These are phyloP conservation scores for Halcyon smyrnensis DNA, from an alignment of 2,797 vertebrate genomes.

Conservation along the genomic window DNA sequence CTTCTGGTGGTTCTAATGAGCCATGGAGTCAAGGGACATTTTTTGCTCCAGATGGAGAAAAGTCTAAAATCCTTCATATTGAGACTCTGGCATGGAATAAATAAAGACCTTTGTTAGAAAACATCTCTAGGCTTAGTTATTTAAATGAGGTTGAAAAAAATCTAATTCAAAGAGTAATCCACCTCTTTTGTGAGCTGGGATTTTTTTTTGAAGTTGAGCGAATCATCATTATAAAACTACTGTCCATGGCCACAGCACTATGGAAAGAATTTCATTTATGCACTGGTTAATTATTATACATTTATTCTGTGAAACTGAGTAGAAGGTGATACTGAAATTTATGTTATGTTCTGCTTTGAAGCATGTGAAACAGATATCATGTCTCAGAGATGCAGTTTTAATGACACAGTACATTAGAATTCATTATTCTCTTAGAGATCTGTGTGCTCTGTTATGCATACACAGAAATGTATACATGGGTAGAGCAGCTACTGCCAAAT, in stretches of 20 bases:
- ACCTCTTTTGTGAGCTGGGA: background rate
- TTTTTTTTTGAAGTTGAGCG: background rate
- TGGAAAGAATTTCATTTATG: background rate
- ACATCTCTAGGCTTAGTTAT: background rate
- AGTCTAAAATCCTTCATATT: background rate
- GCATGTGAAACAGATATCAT: background rate
- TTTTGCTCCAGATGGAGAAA: background rate
- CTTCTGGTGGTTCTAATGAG: background rate
- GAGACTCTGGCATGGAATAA: background rate
- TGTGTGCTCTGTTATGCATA: background rate
- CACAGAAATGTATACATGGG: background rate
- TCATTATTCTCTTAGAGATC: constrained; percentile 22
- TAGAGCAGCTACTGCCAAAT: background rate
- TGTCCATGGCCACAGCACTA: background rate
- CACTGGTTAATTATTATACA: background rate
- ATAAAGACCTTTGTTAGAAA: background rate
- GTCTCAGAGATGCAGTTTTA: constrained; percentile 9
- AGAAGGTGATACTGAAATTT: background rate
- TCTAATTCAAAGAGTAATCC: background rate
- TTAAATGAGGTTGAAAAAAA: background rate
- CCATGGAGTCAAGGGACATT: background rate
- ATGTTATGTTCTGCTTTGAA: constrained; percentile 10
- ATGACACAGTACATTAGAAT: background rate
- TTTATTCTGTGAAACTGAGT: background rate
- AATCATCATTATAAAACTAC: background rate